These are phyloP conservation scores for Phrynosoma platyrhinos DNA, from an alignment of 2,113 vertebrate species.

Conservation along the genomic window DNA sequence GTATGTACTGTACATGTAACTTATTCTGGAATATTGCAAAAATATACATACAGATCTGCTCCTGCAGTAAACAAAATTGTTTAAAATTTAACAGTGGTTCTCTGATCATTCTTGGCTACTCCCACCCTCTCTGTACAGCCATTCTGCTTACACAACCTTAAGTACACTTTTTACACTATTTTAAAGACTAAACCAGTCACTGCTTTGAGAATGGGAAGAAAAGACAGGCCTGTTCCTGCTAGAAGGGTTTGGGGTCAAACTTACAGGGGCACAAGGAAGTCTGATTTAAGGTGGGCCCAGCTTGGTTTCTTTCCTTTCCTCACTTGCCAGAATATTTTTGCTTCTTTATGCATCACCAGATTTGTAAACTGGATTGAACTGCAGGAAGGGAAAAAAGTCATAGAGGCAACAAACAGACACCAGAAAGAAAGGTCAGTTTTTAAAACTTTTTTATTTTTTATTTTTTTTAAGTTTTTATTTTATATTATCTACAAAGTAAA, in stretches of 20 bases:
- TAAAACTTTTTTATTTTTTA: constrained; percentile 99
- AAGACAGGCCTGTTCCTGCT: too few relatives aligned
- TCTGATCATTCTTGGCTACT: constrained; percentile 20
- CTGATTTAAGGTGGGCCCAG: too few relatives aligned
- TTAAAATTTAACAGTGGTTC: constrained; percentile 53
- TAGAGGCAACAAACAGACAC: constrained; percentile 2
- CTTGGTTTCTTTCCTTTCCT: background rate
- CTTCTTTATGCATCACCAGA: too few relatives aligned
- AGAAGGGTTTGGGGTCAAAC: too few relatives aligned
- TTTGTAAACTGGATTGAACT: rapidly evolving
- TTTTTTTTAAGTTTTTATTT: constrained; percentile 96
- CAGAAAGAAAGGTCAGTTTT: constrained; percentile 86
- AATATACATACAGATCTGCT: constrained; percentile 70
- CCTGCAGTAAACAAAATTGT: constrained; percentile 71
- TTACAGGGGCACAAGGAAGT: too few relatives aligned
- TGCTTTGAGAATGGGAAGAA: background rate
- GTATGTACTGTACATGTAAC: constrained; percentile 84
- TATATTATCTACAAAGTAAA: constrained; percentile 99
- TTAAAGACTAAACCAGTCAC: background rate
- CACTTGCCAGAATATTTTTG: too few relatives aligned
- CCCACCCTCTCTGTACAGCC: background rate
- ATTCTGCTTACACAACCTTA: background rate
- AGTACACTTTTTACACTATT: background rate
- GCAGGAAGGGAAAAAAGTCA: background rate
- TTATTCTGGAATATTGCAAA: constrained; percentile 80